A percentile compares a stretch with the other conserved stretches of the same genome.
Evolutionary conservation across 2,888 invertebrate genomes (phyloP).

Genomic region (Conops quadrifasciatus): DNA sequence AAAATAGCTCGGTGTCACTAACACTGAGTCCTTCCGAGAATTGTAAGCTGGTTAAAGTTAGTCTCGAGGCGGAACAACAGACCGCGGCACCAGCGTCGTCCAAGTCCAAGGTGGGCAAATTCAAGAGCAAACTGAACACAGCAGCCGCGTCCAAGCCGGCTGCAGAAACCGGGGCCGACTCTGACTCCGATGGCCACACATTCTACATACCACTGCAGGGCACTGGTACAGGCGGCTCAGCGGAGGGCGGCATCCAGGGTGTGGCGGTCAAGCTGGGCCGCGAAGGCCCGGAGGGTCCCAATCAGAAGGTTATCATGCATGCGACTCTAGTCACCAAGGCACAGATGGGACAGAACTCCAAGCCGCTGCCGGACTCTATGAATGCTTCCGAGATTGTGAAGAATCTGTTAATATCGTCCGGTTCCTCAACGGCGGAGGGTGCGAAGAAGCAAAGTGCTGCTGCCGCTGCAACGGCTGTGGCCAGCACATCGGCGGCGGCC

Average conservation of each 20-base stretch:
- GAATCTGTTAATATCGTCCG: slow-evolving; percentile 55
- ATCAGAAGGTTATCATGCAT: slow-evolving; percentile 71
- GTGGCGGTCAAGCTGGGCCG: slow-evolving; percentile 74
- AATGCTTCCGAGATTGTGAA: slow-evolving; percentile 64
- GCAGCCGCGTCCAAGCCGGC: not conserved
- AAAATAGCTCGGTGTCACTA: slow-evolving; percentile 59
- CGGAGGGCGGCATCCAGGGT: slow-evolving; percentile 69
- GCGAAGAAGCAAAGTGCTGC: slow-evolving; percentile 35
- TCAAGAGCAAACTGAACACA: slow-evolving; percentile 17
- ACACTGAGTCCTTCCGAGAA: slow-evolving; percentile 64
- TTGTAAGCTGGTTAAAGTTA: slow-evolving; percentile 68
- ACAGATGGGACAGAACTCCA: slow-evolving; percentile 64
- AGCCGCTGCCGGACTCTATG: slow-evolving; percentile 61
- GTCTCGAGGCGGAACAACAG: slow-evolving; percentile 64
- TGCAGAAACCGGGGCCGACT: slow-evolving; percentile 60
- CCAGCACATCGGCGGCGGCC: slow-evolving; percentile 44
- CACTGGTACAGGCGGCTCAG: slow-evolving; percentile 55
- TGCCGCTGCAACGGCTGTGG: slow-evolving; percentile 32
- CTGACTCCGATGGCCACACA: slow-evolving; percentile 69
- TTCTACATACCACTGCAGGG: slow-evolving; percentile 74
- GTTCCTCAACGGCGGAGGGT: slow-evolving; percentile 39
- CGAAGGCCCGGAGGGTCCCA: slow-evolving; percentile 71
- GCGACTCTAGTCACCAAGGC: slow-evolving; percentile 74
- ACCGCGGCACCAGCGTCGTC: not conserved
- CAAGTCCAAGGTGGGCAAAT: slow-evolving; percentile 32